Evolutionary conservation across 1,140 invertebrate species (phyloP).

Genomic region (Brachionus paranguensis): DNA sequence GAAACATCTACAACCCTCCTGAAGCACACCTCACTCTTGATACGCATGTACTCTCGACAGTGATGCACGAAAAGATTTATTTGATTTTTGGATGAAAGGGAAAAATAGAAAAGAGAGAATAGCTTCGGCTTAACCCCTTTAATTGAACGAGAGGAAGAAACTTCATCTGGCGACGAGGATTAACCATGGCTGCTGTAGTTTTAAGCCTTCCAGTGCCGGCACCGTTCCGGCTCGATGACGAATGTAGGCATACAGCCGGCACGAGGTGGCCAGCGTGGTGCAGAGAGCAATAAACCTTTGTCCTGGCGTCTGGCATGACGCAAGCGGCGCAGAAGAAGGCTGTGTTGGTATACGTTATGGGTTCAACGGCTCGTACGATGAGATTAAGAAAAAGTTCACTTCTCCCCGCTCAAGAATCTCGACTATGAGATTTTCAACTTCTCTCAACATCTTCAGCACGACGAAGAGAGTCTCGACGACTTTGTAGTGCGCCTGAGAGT

Average conservation of each 20-base stretch:
- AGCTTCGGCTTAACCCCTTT: no score
- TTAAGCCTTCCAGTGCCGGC: neutral
- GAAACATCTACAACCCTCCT: no score
- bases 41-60: no score
- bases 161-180: neutral
- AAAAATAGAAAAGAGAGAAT: no score
- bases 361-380: neutral
- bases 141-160: no score
- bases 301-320: neutral
- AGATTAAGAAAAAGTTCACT: neutral
- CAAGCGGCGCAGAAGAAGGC: neutral
- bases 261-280: neutral
- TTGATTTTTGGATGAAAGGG: no score
- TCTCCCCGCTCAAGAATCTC: neutral
- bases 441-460: neutral
- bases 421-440: neutral
- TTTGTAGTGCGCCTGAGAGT: neutral
- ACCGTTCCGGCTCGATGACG: neutral
- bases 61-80: no score
- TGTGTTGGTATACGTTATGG: neutral
- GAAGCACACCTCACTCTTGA: no score
- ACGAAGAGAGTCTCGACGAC: neutral
- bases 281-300: neutral
- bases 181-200: neutral
- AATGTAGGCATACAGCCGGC: neutral